Evolutionary conservation across 1,140 invertebrate species (phyloP).

Genomic region (Laupala kohalensis): DNA sequence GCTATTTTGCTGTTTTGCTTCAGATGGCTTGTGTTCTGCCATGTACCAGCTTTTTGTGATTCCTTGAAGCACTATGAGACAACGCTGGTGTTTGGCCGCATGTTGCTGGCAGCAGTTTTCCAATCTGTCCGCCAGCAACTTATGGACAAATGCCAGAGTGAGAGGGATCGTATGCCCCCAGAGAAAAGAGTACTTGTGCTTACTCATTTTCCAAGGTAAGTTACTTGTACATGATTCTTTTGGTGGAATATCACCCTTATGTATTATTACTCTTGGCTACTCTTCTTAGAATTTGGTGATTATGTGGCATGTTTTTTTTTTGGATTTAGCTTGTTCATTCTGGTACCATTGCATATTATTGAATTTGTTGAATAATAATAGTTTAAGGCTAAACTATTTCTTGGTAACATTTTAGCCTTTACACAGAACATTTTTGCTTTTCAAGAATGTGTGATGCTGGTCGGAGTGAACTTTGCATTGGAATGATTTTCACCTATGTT

Average conservation of each 20-base stretch:
- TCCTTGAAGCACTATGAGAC: conserved; percentile 81
- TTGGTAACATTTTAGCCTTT: not conserved
- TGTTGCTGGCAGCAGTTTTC: conserved; percentile 73
- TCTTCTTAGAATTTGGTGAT: too few species aligned
- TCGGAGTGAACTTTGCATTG: too few species aligned
- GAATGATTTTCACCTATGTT: too few species aligned
- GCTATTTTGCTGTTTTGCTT: not conserved
- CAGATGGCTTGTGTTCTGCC: conserved; percentile 90
- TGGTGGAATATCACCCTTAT: too few species aligned
- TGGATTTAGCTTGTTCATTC: not conserved
- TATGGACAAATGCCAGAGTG: conserved; percentile 77
- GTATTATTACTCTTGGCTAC: too few species aligned
- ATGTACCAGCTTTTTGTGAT: conserved; percentile 89
- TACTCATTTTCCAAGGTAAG: conserved; percentile 51
- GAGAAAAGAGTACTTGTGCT: conserved; percentile 60
- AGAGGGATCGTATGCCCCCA: conserved; percentile 74
- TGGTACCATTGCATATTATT: not conserved
- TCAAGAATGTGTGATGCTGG: not conserved
- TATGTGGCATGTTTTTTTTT: not conserved
- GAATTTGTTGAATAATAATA: not conserved
- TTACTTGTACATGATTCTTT: too few species aligned
- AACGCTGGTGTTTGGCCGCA: conserved; percentile 77
- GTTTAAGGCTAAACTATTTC: too few species aligned
- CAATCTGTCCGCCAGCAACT: conserved; percentile 78
- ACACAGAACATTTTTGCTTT: not conserved